Percentiles rank a stretch among this genome's conserved stretches.
phyloP scores from a whole-genome alignment of 2,888 invertebrate genomes.

The Phaonia tiefii region DNA sequence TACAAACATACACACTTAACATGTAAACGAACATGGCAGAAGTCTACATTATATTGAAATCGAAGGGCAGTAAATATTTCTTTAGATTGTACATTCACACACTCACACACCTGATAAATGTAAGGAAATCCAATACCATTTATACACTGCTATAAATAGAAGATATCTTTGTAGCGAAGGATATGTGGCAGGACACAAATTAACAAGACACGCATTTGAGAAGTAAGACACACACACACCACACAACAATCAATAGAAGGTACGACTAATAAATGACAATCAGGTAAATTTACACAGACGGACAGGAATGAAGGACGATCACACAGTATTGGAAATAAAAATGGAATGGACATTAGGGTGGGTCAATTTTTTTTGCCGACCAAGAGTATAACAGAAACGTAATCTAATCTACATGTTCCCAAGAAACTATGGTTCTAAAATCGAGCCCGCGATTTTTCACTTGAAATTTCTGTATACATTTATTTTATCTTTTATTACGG shows the following conservation, averaged over 20 bases:
- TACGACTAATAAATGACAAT: slow-evolving; percentile 18
- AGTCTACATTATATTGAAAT: slow-evolving; percentile 18
- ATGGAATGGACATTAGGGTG: too few relatives aligned
- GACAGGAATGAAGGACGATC: background rate
- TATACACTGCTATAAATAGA: background rate
- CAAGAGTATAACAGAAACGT: too few relatives aligned
- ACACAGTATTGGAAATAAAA: too few relatives aligned
- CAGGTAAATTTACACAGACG: slow-evolving; percentile 12
- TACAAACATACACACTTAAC: background rate
- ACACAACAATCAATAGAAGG: slow-evolving; percentile 3
- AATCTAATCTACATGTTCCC: too few relatives aligned
- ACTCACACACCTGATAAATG: too few relatives aligned
- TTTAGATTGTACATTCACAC: slow-evolving; percentile 2
- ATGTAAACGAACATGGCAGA: background rate
- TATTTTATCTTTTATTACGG: too few relatives aligned
- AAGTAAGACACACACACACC: background rate
- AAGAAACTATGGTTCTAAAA: too few relatives aligned
- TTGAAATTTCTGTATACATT: too few relatives aligned
- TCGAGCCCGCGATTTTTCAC: too few relatives aligned
- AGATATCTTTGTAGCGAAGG: slow-evolving; percentile 2
- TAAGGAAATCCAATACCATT: background rate
- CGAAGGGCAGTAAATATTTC: slow-evolving; percentile 3
- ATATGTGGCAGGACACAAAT: slow-evolving; percentile 1
- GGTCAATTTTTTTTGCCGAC: too few relatives aligned
- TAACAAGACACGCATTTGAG: background rate